Base-by-base conservation (phyloP, 1,140 invertebrate species). In the Proales similis region DNA sequence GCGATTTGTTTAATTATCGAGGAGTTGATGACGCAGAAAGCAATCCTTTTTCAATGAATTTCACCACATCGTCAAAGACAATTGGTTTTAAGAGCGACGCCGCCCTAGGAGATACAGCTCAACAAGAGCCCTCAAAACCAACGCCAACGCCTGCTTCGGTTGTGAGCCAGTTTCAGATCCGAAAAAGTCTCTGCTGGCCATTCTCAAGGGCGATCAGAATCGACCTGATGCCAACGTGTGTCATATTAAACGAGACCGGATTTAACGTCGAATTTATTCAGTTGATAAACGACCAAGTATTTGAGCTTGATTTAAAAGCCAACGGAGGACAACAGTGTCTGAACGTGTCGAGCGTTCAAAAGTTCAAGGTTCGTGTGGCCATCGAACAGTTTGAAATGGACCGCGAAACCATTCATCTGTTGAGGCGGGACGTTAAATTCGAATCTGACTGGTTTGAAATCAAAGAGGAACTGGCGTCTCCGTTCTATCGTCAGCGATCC, bases 401-500 rank as follows among this genome's bases (percentile, higher is more conserved):
- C 12, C 14, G 2, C 2, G 36, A 57, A 14, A 22, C 39, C 24
- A 19, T 57, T 4, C 24, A 57, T 42, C 45, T 57, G 27, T 36
- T 42, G n/a, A 57, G 45, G 27, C 19, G 30, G 2, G 12, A 29
- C 12, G 51, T 57, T 3, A 42, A 57, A 17, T 57, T 42, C 27
- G 51, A 57, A n/a, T 57, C 51, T 7, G 51, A 57, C 4, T 57
- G 51, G 51, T 12, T 57, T 7, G 51, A 57, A 39, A 22, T 57
- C 17, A 57, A 57, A 43, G 51, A 57, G 9, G 51, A 57, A 14
- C 51, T 42, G 30, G 51, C 45, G 4, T 57, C 51, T 17, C 51
- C 51, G n/a, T 57, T 57, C 32, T 57, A 57, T 27, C 51, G 51
- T 26, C 24, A 57, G 38, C 39, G 51, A 42, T n/a, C n/a, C n/a